Evolutionary conservation across 2,113 vertebrate genomes (phyloP), one percentile per base, ranked within the genome.

Genomic region (Misgurnus mizolepis): DNA sequence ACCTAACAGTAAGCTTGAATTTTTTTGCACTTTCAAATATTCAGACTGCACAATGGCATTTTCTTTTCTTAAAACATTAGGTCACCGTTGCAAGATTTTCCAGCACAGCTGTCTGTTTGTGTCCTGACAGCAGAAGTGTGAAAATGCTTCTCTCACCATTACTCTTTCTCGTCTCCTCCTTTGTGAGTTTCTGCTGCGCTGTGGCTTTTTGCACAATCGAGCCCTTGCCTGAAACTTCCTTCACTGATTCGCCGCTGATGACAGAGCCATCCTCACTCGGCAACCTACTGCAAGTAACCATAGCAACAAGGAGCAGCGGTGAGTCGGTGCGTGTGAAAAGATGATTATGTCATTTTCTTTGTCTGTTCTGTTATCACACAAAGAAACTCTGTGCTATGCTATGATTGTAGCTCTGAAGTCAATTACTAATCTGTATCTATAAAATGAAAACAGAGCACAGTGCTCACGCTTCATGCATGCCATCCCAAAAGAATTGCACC

Each of bases 251-350:
- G 77, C 95, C 94, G 93, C 96, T 99, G 96, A 95, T 93, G 94
- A 96, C 93, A 91, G 97, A 99, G 92, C 95, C 96, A 0, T 93
- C 95, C 90, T 97, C 97, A 79, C 97, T 99, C 73, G 95, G 95
- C 89, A 96, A 97, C 90, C 87, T 94, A 93, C 97, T 96, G 95
- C 88, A 94, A 93, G 95, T 94, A 97, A 97, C 95, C 97, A 99
- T 95, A 95, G 96, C 95, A 98, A 99, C 97, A 97, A 91, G 79
- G 90, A 91, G 85, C 93, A 93, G 89, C 72, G 81, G 92, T 97
- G 89, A 97, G 93, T 58, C 65, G 6, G 69, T 69, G 47, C 2
- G 73, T 80, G 34, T 83, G 80, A 22, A 73, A 73, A 74, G 70
- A 66, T 78, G 79, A 34, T 81, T 79, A 79, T 79, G 67, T 66